Evolutionary conservation across 2,888 invertebrate species (phyloP), one percentile per base, ranked within the genome.

Genomic region (Machimus rusticus): DNA sequence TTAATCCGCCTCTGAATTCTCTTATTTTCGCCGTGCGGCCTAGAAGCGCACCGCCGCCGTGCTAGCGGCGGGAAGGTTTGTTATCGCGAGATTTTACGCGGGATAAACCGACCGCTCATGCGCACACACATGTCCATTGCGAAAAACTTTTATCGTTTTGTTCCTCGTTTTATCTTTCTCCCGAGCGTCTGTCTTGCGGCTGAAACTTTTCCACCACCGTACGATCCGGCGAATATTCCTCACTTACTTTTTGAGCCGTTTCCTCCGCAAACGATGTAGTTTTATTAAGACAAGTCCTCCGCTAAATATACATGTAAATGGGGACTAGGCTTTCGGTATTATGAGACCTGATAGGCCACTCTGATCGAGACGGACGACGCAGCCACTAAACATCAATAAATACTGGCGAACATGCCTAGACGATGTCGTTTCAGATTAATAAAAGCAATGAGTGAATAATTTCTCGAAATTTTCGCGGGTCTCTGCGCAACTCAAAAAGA

Each of bases 291-390:
- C 85, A 85, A 31, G 85, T 74, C 85, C 74, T 85, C 85, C 28
- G 74, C 74, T 85, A 85, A 85, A 85, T 85, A 85, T 85, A 85
- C 74, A 88, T 82, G 88, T 88, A 57, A 86, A 57, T 87, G 74
- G 79, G 88, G 87, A 88, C 74, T 87, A 66, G 66, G 66, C 43
- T 37, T 78, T 51, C 78, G 88, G 78, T 87, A 87, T 87, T 87
- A 88, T 85, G 87, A 88, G 79, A 87, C 66, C 78, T 78, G 79
- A 81, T 79, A 46, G 55, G 78, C 87, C 81, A 81, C 66, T 79
- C 87, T 66, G 87, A 85, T 85, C 85, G 16, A 28, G 85, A 85
- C 74, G 74, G 46, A 57, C 74, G 39, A 85, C 34, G 85, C 85
- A 85, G 51, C 28, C 43, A 85, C 37, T 74, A 74, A 85, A 85